Conservation (phyloP, 2,113 vertebrate genomes). For the Cygnus buccinator region DNA sequence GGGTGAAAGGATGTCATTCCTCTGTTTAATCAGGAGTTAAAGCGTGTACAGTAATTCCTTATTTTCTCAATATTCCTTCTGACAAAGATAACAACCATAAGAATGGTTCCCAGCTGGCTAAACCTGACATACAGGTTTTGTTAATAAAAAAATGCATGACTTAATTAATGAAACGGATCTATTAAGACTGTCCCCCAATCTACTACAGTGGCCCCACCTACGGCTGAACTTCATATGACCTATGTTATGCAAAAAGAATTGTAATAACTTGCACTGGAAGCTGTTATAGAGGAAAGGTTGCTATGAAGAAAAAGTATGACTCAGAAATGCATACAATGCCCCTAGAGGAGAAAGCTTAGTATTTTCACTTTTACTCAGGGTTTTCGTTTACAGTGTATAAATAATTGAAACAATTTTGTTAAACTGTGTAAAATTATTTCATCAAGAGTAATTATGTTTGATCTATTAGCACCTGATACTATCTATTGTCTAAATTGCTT, state of each 20-base stretch:
- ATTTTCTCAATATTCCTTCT: slow-evolving; percentile 84
- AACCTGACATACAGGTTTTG: slow-evolving; percentile 85
- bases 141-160: slow-evolving; percentile 83
- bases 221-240: slow-evolving; percentile 82
- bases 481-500: slow-evolving; percentile 67
- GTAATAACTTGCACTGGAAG: slow-evolving; percentile 81
- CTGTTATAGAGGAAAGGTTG: slow-evolving; percentile 72
- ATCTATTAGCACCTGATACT: slow-evolving; percentile 66
- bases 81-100: slow-evolving; percentile 83
- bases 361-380: slow-evolving; percentile 55
- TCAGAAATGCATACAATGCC: slow-evolving; percentile 67
- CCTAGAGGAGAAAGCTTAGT: slow-evolving; percentile 67
- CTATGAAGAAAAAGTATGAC: slow-evolving; percentile 64
- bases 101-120: slow-evolving; percentile 79
- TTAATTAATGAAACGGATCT: slow-evolving; percentile 85
- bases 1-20: slow-evolving; percentile 61
- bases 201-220: slow-evolving; percentile 78
- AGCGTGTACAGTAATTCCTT: slow-evolving; percentile 76
- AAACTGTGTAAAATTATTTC: slow-evolving; percentile 58
- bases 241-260: slow-evolving; percentile 81
- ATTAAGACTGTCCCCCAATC: slow-evolving; percentile 82
- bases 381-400: slow-evolving; percentile 61
- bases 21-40: slow-evolving; percentile 84
- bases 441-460: slow-evolving; percentile 64
- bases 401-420: slow-evolving; percentile 53